A percentile compares a stretch with the other conserved stretches of the same genome.
Conservation (phyloP, 2,888 invertebrate genomes). For the Acronicta leporina region DNA sequence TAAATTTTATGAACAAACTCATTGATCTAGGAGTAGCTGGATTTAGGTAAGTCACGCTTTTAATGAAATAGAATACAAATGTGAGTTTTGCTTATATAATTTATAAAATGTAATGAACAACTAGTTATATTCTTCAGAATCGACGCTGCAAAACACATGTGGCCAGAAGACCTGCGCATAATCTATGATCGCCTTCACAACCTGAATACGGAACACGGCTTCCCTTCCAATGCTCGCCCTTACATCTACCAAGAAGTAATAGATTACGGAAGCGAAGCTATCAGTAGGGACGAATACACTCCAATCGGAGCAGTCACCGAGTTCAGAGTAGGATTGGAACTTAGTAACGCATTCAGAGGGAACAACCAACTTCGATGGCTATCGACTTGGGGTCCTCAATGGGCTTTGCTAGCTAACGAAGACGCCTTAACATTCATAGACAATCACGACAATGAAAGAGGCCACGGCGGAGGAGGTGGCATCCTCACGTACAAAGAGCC, state of each 20-base stretch:
- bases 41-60: conserved; percentile 85
- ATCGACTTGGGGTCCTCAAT: conserved; percentile 89
- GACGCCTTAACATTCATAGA: conserved; percentile 93
- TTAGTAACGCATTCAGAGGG: conserved; percentile 77
- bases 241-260: conserved; percentile 94
- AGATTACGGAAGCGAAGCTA: conserved; percentile 89
- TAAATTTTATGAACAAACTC: conserved; percentile 91
- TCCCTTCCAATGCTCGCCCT: conserved; percentile 90
- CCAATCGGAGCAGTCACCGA: conserved; percentile 91
- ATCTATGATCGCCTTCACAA: conserved; percentile 91
- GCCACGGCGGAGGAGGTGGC: conserved; percentile 87
- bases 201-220: conserved; percentile 90
- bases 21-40: conserved; percentile 93
- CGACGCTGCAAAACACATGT: conserved; percentile 94
- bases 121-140: conserved; percentile 79
- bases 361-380: conserved; percentile 90
- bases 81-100: too few relatives aligned
- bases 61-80: too few relatives aligned
- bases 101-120: too few relatives aligned
- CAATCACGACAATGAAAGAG: conserved; percentile 95
- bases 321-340: conserved; percentile 84
- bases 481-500: conserved; percentile 91
- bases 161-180: conserved; percentile 91
- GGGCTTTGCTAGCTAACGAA: conserved; percentile 89
- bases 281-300: conserved; percentile 87